Conservation (phyloP, 2,113 vertebrate genomes). For the Lepus europaeus region DNA sequence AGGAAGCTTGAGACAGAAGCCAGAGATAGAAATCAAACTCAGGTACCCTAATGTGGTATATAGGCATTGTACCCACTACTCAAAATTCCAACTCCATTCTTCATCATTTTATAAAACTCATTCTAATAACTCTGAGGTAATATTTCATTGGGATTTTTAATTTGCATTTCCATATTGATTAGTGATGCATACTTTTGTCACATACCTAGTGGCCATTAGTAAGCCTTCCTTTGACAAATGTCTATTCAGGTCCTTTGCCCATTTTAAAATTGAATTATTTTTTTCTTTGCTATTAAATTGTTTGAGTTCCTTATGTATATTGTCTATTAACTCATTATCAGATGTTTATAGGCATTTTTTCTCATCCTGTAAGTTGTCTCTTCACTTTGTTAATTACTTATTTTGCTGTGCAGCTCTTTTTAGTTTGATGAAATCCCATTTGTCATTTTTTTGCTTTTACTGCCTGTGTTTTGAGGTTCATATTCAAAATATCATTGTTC, state of each 20-base stretch:
- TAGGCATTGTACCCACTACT: too few species aligned
- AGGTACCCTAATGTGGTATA: too few species aligned
- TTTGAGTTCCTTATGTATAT: neutral
- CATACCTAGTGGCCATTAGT: neutral
- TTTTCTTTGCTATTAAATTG: neutral
- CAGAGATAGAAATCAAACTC: too few species aligned
- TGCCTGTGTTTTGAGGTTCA: neutral
- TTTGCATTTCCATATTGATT: neutral
- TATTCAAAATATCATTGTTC: neutral
- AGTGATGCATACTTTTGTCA: neutral
- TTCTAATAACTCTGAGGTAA: neutral
- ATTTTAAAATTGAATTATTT: neutral
- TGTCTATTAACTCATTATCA: neutral
- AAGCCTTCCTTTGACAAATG: neutral
- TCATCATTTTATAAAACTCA: neutral
- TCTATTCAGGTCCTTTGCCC: neutral
- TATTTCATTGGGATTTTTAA: neutral
- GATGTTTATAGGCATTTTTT: neutral
- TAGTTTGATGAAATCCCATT: neutral
- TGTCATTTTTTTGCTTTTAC: neutral
- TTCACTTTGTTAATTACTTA: neutral
- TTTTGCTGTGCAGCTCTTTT: neutral
- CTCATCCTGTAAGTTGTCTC: neutral
- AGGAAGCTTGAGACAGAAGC: too few species aligned
- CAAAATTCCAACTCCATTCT: neutral